Conservation (phyloP, 2,113 vertebrate genomes). For the Rhombomys opimus region DNA sequence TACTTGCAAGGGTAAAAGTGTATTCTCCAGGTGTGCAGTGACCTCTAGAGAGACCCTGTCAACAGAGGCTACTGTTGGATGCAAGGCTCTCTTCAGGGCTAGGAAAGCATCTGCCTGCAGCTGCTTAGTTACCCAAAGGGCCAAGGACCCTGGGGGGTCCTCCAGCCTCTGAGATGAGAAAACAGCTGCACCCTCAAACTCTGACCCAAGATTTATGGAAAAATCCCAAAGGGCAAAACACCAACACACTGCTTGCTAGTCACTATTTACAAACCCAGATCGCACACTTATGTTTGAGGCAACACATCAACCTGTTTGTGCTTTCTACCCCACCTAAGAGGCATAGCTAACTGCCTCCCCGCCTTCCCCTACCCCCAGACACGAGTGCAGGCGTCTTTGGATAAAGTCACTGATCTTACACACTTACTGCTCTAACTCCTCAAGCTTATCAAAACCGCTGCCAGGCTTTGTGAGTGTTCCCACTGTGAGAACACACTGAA, state of each 20-base stretch:
- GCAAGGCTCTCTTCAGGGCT: too few relatives aligned
- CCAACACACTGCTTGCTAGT: background rate
- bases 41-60: background rate
- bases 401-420: background rate
- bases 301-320: background rate
- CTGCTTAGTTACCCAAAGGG: background rate
- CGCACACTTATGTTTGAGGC: background rate
- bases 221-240: background rate
- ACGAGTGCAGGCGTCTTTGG: background rate
- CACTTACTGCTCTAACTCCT: background rate
- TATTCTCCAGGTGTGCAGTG: background rate
- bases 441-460: background rate
- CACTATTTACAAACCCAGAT: background rate
- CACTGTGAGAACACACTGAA: background rate
- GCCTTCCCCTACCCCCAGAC: background rate
- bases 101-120: background rate
- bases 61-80: background rate
- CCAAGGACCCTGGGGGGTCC: background rate
- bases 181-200: background rate
- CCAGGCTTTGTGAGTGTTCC: background rate
- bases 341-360: rapidly evolving
- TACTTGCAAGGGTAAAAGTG: background rate
- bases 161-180: background rate
- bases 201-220: background rate
- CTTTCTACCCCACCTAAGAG: background rate